Evolutionary conservation across 2,113 vertebrate genomes (phyloP), one percentile per base, ranked within the genome.

Genomic region (Chaenogobius annularis): DNA sequence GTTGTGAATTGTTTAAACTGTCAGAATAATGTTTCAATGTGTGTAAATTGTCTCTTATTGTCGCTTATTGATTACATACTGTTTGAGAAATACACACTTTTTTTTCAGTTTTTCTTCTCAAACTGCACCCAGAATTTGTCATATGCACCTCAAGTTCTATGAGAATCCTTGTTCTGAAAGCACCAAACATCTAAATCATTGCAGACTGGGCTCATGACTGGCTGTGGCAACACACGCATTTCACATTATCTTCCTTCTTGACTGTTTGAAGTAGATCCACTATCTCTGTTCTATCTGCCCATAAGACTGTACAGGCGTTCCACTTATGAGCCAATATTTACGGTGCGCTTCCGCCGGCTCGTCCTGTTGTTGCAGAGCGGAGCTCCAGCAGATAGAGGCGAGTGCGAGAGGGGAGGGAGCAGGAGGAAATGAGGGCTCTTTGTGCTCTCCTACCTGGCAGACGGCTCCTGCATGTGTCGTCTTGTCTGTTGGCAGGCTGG

Each of bases 401-500:
- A 82, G 74, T 19, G 66, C 20, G 26, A 47, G 23, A 75, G 22
- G 92, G 92, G 77, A 78, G 80, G 87, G 78, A 62, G 70, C 76
- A 87, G 89, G 90, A 94, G 94, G 93, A 95, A 93, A 92, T 94
- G 94, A 94, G 91, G 88, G 92, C 87, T 91, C 93, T 96, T 94
- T 94, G 93, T 96, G 85, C 90, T 92, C 81, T 85, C 93, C 93
- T 94, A 94, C 93, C 91, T 95, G 81, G 77, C 94, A 96, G 94
- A 92, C 93, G 93, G 93, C 88, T 92, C 83, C 92, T 92, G 94
- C 96, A 91, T 96, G 96, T 96, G 90, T 82, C 74, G 93, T 96
- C 96, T 94, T 96, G 96, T 93, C 93, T 93, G 79, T 90, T 90
- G 90, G 91, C 91, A 93, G 93, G 91, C 93, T 86, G 87, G 90